Conservation (phyloP, 2,888 invertebrate genomes). For the Gortyna flavago region DNA sequence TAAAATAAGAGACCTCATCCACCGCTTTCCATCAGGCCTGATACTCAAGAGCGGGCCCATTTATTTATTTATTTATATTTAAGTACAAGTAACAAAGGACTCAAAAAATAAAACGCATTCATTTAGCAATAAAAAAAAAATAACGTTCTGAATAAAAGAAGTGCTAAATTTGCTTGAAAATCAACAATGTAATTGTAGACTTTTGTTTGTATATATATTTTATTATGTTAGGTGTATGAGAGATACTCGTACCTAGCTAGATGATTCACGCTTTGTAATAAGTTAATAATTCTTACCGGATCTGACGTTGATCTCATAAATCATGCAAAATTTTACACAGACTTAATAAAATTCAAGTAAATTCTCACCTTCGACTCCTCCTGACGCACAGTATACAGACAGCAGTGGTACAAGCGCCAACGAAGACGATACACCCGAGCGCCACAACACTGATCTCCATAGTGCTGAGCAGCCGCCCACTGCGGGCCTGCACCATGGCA, state of each 20-base stretch:
- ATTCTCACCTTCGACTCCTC: constrained; percentile 89
- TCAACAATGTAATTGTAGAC: background rate
- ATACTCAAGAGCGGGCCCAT: too few relatives aligned
- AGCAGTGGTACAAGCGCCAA: constrained; percentile 95
- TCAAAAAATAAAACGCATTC: too few relatives aligned
- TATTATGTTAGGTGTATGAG: background rate
- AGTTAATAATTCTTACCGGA: background rate
- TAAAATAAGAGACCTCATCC: background rate
- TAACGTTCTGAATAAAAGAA: background rate
- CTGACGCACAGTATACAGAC: constrained; percentile 94
- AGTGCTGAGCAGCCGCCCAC: constrained; percentile 89
- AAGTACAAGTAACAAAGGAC: too few relatives aligned
- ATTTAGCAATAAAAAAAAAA: too few relatives aligned
- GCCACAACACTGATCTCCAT: constrained; percentile 95
- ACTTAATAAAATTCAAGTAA: background rate
- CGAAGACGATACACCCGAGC: constrained; percentile 94
- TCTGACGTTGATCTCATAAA: background rate
- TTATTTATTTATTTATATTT: too few relatives aligned
- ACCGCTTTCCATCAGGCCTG: too few relatives aligned
- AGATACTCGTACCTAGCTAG: background rate
- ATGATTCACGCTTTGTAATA: background rate
- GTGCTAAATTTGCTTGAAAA: background rate
- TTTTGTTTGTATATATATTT: background rate
- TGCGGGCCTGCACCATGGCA: constrained; percentile 81
- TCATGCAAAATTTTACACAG: background rate